Conservation (phyloP, 1,140 invertebrate species). For the Conus ventricosus region DNA sequence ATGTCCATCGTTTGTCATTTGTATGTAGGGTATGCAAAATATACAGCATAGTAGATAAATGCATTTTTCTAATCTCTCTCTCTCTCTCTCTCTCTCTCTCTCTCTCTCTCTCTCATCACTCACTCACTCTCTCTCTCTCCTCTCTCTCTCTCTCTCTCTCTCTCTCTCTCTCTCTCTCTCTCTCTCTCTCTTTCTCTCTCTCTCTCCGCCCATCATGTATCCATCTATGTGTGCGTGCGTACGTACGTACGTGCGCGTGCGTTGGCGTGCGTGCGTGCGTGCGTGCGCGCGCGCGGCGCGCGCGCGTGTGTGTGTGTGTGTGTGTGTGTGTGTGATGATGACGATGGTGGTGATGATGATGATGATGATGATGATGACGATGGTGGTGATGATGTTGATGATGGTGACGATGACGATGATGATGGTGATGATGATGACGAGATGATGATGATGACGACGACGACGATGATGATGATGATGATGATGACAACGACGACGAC, state of each 20-base stretch:
- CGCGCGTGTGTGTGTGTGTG: neutral
- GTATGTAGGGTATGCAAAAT: too few relatives aligned
- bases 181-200: constrained; percentile 8
- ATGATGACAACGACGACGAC: too few relatives aligned
- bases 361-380: too few relatives aligned
- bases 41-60: too few relatives aligned
- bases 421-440: neutral
- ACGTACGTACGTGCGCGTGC: neutral
- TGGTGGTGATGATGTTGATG: too few relatives aligned
- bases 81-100: constrained; percentile 22
- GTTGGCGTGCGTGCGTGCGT: neutral
- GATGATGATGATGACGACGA: neutral
- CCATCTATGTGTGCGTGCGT: too few relatives aligned
- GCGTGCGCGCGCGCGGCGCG: neutral
- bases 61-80: neutral
- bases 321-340: too few relatives aligned
- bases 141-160: too few relatives aligned
- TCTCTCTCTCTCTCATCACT: constrained; percentile 25
- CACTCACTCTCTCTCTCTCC: constrained; percentile 1
- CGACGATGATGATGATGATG: too few relatives aligned
- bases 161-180: constrained; percentile 20
- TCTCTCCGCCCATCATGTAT: neutral
- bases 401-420: too few relatives aligned
- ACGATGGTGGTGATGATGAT: too few relatives aligned
- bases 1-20: too few relatives aligned